Conservation (phyloP, 2,113 vertebrate species). For the Lasiurus borealis region DNA sequence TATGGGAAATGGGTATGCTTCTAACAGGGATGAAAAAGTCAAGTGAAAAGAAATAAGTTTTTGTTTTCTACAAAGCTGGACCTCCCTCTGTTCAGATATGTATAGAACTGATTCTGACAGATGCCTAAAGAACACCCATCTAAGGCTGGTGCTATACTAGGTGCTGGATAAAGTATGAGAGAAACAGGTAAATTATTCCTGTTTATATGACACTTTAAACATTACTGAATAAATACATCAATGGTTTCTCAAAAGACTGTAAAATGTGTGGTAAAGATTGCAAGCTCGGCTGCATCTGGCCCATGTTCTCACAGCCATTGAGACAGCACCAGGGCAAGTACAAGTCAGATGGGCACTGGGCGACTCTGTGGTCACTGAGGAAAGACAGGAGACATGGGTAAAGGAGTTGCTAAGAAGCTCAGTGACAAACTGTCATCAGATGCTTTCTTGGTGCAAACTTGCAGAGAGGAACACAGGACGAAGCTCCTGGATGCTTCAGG, state of each 20-base stretch:
- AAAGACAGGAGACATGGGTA: constrained; percentile 91
- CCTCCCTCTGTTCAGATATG: neutral
- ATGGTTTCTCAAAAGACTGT: neutral
- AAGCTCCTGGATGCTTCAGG: constrained; percentile 91
- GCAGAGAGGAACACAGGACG: constrained; percentile 97
- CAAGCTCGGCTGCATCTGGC: neutral
- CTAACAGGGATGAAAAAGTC: neutral
- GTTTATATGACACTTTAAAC: neutral
- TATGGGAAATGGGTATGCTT: neutral
- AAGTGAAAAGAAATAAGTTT: neutral
- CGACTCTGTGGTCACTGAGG: neutral
- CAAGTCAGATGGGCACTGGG: neutral
- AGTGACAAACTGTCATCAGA: constrained; percentile 89
- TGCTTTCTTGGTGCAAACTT: constrained; percentile 97
- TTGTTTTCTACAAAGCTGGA: constrained; percentile 20
- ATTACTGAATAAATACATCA: neutral
- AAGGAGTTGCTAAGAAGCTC: constrained; percentile 93
- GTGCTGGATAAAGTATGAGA: neutral
- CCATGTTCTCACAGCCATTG: neutral
- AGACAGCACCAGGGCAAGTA: neutral
- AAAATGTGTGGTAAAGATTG: neutral
- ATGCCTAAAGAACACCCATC: neutral
- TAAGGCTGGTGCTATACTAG: neutral
- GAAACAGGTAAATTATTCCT: neutral
- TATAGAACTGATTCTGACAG: neutral